phyloP scores from a whole-genome alignment of 2,797 vertebrate genomes.

The Spondyliosoma cantharus region DNA sequence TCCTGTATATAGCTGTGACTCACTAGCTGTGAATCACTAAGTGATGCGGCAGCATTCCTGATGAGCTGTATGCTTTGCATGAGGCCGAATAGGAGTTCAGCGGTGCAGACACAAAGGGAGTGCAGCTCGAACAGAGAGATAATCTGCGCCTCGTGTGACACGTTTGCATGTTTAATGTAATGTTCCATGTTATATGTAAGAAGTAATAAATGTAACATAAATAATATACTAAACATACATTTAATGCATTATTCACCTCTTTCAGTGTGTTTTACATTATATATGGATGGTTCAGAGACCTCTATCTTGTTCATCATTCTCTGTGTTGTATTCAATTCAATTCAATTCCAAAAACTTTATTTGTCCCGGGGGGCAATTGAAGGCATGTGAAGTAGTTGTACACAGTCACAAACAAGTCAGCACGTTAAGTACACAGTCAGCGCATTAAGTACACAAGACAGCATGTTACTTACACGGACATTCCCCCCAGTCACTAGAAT shows the following conservation, averaged over 20 bases:
- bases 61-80: slow-evolving; percentile 13
- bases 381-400: too few species aligned
- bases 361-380: too few species aligned
- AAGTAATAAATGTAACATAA: slow-evolving; percentile 4
- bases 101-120: background rate
- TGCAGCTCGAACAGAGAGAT: background rate
- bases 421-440: too few species aligned
- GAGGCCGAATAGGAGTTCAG: background rate
- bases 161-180: slow-evolving; percentile 22
- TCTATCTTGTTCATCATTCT: background rate
- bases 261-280: slow-evolving; percentile 1
- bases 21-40: slow-evolving; percentile 4
- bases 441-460: too few species aligned
- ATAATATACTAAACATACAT: slow-evolving; percentile 39
- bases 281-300: background rate
- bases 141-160: background rate
- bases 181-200: slow-evolving; percentile 2
- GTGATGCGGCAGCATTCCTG: background rate
- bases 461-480: too few species aligned
- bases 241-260: slow-evolving; percentile 26
- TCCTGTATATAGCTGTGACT: background rate
- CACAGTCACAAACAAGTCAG: too few species aligned
- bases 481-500: too few species aligned
- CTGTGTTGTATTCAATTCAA: too few species aligned
- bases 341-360: too few species aligned